Evolutionary conservation across 1,140 invertebrate species (phyloP).

Genomic region (Limonius californicus): DNA sequence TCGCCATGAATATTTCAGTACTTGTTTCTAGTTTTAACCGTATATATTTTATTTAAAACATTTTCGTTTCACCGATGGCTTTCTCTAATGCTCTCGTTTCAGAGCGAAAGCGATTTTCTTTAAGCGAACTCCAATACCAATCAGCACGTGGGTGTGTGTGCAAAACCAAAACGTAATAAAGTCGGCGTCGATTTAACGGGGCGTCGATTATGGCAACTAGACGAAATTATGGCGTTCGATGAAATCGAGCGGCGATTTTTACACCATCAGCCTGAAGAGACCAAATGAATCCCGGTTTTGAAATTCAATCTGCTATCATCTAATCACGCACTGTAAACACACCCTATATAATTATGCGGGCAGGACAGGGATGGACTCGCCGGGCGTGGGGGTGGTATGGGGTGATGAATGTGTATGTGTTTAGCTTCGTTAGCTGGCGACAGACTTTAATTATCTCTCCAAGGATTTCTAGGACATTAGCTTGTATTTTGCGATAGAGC

Average conservation of each 20-base stretch:
- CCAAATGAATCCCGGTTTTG: conserved; percentile 15
- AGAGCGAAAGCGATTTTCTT: too few relatives aligned
- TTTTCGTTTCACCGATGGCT: too few relatives aligned
- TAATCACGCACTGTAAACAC: conserved; percentile 26
- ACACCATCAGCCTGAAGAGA: not conserved
- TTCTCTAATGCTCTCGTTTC: too few relatives aligned
- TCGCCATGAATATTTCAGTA: too few relatives aligned
- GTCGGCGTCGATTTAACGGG: not conserved
- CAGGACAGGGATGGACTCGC: conserved; percentile 17
- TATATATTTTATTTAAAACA: too few relatives aligned
- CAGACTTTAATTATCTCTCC: conserved; percentile 45
- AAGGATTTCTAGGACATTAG: conserved; percentile 42
- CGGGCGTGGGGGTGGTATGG: conserved; percentile 18
- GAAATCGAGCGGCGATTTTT: not conserved
- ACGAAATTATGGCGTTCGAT: not conserved
- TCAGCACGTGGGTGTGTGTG: too few relatives aligned
- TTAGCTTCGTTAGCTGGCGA: conserved; percentile 42
- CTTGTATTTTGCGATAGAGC: conserved; percentile 30
- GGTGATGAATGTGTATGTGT: conserved; percentile 39
- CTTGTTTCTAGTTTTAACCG: too few relatives aligned
- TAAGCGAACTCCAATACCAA: too few relatives aligned
- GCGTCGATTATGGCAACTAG: not conserved
- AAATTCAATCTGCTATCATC: conserved; percentile 26
- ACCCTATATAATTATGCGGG: conserved; percentile 35
- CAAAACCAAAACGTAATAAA: not conserved